Percentiles rank a stretch among this genome's conserved stretches.
Evolutionary conservation across 2,888 invertebrate genomes (phyloP).

Genomic region (Diabrotica balteata): DNA sequence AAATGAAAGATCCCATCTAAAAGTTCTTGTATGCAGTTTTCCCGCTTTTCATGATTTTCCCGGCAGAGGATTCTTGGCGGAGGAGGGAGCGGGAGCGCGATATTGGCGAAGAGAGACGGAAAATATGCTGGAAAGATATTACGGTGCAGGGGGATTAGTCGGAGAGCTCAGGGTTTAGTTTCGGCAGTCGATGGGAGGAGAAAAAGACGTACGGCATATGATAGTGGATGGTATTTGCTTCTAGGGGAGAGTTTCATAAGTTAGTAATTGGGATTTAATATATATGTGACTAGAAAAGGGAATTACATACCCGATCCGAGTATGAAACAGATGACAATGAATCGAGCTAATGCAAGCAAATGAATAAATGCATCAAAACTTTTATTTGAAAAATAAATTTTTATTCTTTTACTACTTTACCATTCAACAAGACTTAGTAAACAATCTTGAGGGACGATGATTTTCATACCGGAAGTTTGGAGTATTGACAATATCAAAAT

Average conservation of each 20-base stretch:
- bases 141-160: constrained; percentile 27
- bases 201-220: constrained; percentile 5
- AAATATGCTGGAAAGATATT: constrained; percentile 25
- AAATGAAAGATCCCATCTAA: constrained; percentile 2
- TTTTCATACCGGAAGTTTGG: too few relatives aligned
- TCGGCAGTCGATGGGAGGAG: constrained; percentile 7
- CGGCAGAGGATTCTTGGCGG: constrained; percentile 3
- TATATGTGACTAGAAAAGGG: background rate
- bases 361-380: too few relatives aligned
- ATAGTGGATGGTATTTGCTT: constrained; percentile 7
- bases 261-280: constrained; percentile 11
- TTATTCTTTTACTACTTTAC: too few relatives aligned
- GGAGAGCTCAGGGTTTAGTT: constrained; percentile 22
- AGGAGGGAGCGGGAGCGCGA: constrained; percentile 4
- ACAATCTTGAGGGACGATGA: too few relatives aligned
- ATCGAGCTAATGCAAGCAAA: too few relatives aligned
- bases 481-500: too few relatives aligned
- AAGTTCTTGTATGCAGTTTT: constrained; percentile 21
- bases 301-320: too few relatives aligned
- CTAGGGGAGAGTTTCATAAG: constrained; percentile 12
- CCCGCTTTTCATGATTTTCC: constrained; percentile 12
- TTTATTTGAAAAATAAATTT: too few relatives aligned
- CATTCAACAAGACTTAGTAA: too few relatives aligned
- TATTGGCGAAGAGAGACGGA: constrained; percentile 11
- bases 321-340: too few relatives aligned